phyloP scores from a whole-genome alignment of 2,797 vertebrate species.

The Pipistrellus kuhlii region DNA sequence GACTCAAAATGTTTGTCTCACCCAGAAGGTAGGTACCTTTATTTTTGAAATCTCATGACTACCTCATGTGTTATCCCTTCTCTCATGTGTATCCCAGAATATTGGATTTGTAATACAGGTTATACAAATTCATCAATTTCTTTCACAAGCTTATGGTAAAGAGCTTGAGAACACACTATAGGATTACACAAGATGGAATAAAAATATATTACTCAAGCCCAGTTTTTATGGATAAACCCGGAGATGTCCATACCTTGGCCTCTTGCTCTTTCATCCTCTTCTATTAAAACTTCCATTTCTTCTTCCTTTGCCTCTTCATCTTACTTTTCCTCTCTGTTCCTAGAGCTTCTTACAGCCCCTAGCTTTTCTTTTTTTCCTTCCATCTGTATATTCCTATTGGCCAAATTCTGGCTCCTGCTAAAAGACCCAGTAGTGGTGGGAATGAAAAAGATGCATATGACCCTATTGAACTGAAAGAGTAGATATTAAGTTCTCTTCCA shows the following conservation, averaged over 20 bases:
- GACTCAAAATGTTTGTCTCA: constrained; percentile 73
- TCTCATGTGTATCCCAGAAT: too few species aligned
- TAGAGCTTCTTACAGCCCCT: not conserved
- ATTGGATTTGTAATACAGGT: not conserved
- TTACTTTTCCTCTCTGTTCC: not conserved
- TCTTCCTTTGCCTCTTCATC: constrained; percentile 1
- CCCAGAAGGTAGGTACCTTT: constrained; percentile 77
- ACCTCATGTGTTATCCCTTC: too few species aligned
- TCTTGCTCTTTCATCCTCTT: not conserved
- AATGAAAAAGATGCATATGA: not conserved
- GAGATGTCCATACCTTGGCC: not conserved
- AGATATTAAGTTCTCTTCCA: not conserved
- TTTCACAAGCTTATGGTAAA: not conserved
- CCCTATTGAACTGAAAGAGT: not conserved
- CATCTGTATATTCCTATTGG: not conserved
- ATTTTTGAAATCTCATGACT: not conserved
- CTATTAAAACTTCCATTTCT: not conserved
- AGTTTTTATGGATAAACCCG: not conserved
- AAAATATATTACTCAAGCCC: not conserved
- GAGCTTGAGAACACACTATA: not conserved
- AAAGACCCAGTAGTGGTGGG: not conserved
- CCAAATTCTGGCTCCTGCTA: not conserved
- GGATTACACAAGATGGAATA: not conserved
- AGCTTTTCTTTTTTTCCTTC: not conserved
- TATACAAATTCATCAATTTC: not conserved